Percentiles rank a stretch among this genome's conserved stretches.
Conservation (phyloP, 1,140 invertebrate species). For the Venustaconcha ellipsiformis region DNA sequence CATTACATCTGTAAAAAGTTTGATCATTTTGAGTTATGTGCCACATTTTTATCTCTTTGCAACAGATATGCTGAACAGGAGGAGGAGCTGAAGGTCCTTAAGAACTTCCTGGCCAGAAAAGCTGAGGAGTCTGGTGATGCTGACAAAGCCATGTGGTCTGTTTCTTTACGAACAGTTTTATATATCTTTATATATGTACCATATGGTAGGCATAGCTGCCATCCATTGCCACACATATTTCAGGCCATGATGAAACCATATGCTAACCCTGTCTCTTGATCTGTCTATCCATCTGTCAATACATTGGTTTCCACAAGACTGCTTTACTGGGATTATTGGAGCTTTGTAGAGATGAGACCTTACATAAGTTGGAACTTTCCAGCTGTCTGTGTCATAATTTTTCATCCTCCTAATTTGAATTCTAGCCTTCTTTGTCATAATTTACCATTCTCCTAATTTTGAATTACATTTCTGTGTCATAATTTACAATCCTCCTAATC, state of each 20-base stretch:
- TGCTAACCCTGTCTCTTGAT: no score
- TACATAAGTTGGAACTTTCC: not conserved
- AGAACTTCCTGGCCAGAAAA: constrained; percentile 50
- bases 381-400: not conserved
- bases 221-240: not conserved
- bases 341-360: not conserved
- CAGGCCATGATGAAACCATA: no score
- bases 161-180: not conserved
- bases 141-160: constrained; percentile 59
- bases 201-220: not conserved
- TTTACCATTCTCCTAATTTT: no score
- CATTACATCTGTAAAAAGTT: no score
- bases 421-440: no score
- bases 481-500: no score
- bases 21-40: no score
- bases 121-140: constrained; percentile 46
- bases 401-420: no score
- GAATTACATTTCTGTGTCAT: no score
- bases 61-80: constrained; percentile 55
- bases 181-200: not conserved
- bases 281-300: no score
- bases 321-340: not conserved
- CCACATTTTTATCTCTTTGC: no score
- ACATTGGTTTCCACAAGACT: not conserved
- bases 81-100: constrained; percentile 53